Percentiles rank a stretch among this genome's conserved stretches.
These are phyloP conservation scores for Monochamus alternatus DNA, from an alignment of 2,888 invertebrate genomes.

Conservation along the genomic window DNA sequence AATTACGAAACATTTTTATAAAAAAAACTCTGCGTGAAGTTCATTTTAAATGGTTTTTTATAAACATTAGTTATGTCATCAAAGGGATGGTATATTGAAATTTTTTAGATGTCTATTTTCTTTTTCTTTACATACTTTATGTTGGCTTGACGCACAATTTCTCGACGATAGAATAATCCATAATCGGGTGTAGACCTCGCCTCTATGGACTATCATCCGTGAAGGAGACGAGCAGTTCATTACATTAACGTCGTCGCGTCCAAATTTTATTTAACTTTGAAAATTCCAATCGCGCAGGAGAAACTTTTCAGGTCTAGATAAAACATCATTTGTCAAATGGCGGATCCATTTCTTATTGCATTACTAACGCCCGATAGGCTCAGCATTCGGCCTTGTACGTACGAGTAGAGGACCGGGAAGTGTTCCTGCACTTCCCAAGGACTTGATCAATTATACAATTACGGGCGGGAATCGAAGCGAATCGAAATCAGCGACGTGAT, in stretches of 20 bases:
- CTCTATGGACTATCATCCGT: background rate
- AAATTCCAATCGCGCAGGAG: background rate
- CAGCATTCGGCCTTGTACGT: background rate
- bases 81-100: too few species aligned
- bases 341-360: background rate
- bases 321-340: constrained; percentile 13
- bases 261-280: constrained; percentile 17
- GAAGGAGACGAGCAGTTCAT: background rate
- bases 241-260: background rate
- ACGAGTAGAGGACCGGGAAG: background rate
- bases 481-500: constrained; percentile 18
- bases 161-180: too few species aligned
- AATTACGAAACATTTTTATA: too few species aligned
- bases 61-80: too few species aligned
- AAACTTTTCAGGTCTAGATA: constrained; percentile 19
- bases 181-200: too few species aligned
- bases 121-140: too few species aligned
- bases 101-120: too few species aligned
- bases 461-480: constrained; percentile 20
- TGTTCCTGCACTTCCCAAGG: constrained; percentile 12
- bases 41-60: too few species aligned
- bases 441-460: constrained; percentile 32
- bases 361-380: background rate
- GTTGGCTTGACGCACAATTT: too few species aligned
- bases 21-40: too few species aligned